A percentile compares a stretch with the other conserved stretches of the same genome.
These are phyloP conservation scores for Calyptommatus sinebrachiatus DNA, from an alignment of 2,113 vertebrate species.

Conservation along the genomic window DNA sequence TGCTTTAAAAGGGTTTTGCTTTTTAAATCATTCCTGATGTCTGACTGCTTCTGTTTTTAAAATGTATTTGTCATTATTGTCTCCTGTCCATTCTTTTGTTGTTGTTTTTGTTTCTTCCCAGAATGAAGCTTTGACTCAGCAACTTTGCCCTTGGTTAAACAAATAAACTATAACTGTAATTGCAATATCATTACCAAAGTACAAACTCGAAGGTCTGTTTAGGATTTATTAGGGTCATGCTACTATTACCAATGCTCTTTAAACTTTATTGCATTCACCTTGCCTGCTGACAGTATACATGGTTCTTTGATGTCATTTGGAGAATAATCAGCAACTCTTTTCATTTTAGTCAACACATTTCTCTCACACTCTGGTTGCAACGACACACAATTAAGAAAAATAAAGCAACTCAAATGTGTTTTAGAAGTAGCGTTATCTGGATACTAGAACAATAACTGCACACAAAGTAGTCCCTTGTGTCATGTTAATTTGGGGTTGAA, in stretches of 20 bases:
- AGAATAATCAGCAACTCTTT: constrained; percentile 5
- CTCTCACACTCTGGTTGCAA: not conserved
- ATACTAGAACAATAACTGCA: too few relatives aligned
- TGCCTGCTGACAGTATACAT: not conserved
- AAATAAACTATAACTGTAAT: constrained; percentile 55
- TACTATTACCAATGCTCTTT: constrained; percentile 34
- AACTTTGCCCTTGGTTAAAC: constrained; percentile 58
- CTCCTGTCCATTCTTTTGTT: constrained; percentile 50
- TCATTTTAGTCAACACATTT: not conserved
- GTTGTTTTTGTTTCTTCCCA: constrained; percentile 40
- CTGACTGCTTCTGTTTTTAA: constrained; percentile 1
- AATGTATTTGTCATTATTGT: constrained; percentile 19
- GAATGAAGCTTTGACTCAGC: constrained; percentile 51
- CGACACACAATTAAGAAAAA: too few relatives aligned
- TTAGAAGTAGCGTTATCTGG: too few relatives aligned
- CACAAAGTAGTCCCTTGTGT: too few relatives aligned
- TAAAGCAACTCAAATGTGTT: too few relatives aligned
- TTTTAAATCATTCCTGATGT: not conserved
- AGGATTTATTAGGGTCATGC: constrained; percentile 48
- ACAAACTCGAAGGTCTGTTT: constrained; percentile 43
- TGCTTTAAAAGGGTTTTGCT: too few relatives aligned
- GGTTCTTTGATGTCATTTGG: not conserved
- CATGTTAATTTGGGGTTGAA: too few relatives aligned
- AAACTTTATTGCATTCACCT: constrained; percentile 57
- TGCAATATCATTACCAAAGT: constrained; percentile 52